phyloP scores from a whole-genome alignment of 2,888 invertebrate genomes.

The Eurytoma californica region DNA sequence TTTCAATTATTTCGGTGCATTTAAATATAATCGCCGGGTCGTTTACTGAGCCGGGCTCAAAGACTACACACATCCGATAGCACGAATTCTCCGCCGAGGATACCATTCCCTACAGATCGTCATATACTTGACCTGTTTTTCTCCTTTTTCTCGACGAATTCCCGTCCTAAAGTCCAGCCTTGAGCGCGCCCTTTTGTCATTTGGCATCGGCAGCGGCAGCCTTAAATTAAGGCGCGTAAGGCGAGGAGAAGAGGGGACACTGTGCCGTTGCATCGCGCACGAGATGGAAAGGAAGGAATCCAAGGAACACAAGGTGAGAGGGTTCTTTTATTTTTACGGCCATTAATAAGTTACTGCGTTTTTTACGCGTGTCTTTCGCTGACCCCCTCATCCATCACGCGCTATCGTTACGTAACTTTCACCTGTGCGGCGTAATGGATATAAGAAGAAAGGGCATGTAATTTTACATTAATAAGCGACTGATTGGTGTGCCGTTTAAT shows the following conservation, averaged over 20 bases:
- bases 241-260: background rate
- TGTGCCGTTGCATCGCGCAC: background rate
- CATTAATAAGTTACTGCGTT: background rate
- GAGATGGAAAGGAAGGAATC: background rate
- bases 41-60: conserved; percentile 5
- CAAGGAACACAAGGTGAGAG: conserved; percentile 2
- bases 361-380: too few relatives aligned
- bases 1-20: conserved; percentile 29
- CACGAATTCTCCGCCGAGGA: background rate
- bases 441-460: too few relatives aligned
- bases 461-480: too few relatives aligned
- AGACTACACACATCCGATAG: background rate
- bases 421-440: too few relatives aligned
- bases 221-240: background rate
- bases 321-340: background rate
- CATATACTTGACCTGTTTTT: conserved; percentile 25
- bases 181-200: background rate
- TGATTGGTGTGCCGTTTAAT: too few relatives aligned
- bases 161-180: background rate
- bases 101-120: background rate
- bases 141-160: conserved; percentile 11
- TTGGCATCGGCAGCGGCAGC: too few relatives aligned
- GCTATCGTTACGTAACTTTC: too few relatives aligned
- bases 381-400: too few relatives aligned
- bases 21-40: conserved; percentile 18